Evolutionary conservation across 2,113 vertebrate species (phyloP).

Genomic region (Aptenodytes patagonicus): DNA sequence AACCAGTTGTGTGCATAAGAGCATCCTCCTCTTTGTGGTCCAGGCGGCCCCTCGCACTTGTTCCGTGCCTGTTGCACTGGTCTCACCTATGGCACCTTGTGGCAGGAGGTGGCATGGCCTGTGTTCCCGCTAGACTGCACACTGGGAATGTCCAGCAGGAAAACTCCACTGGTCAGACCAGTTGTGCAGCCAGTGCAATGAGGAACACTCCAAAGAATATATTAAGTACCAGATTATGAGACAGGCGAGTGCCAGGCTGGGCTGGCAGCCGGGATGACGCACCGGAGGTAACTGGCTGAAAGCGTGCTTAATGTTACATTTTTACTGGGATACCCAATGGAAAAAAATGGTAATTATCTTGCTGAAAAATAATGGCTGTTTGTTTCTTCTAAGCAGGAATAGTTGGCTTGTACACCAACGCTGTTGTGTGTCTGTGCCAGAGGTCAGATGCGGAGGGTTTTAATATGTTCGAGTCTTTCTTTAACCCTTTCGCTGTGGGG

Average conservation of each 20-base stretch:
- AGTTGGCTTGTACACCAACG: background rate
- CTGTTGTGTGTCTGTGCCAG: background rate
- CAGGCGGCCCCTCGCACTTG: background rate
- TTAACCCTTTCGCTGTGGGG: slow-evolving; percentile 23
- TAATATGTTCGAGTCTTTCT: background rate
- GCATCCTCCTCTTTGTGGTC: background rate
- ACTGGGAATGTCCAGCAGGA: background rate
- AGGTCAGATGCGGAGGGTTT: slow-evolving; percentile 4
- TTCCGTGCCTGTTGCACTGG: background rate
- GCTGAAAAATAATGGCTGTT: slow-evolving; percentile 32
- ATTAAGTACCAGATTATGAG: background rate
- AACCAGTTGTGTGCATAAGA: background rate
- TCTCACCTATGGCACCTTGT: background rate
- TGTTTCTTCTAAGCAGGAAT: slow-evolving; percentile 39
- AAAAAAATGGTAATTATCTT: slow-evolving; percentile 33
- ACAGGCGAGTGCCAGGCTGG: background rate
- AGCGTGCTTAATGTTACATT: background rate
- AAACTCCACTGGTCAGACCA: background rate
- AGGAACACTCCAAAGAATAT: background rate
- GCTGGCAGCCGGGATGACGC: background rate
- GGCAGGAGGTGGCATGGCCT: background rate
- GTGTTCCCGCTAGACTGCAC: background rate
- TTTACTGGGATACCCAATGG: slow-evolving; percentile 35
- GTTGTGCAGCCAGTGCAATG: background rate
- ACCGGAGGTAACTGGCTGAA: background rate